Conservation (phyloP, 1,140 invertebrate species). For the Pinna nobilis region DNA sequence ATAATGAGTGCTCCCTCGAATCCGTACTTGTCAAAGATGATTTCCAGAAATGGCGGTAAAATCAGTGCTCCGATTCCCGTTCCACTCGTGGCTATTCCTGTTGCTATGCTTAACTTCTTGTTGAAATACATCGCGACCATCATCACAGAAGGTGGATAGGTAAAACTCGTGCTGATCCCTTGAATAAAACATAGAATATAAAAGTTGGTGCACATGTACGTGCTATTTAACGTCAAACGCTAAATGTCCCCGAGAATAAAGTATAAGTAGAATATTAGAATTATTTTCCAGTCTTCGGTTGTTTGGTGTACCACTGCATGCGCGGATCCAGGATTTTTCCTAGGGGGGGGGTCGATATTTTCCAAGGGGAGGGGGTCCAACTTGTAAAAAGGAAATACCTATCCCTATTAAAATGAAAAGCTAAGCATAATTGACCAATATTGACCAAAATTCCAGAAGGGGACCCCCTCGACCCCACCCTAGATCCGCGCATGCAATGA, state of each 20-base stretch:
- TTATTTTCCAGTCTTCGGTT: no score
- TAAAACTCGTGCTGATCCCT: conserved; percentile 69
- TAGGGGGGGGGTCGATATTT: no score
- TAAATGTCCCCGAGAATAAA: not conserved
- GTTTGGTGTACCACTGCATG: no score
- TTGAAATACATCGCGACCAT: conserved; percentile 69
- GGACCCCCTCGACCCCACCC: no score
- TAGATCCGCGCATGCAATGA: no score
- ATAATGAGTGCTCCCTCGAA: conserved; percentile 44
- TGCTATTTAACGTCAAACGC: not conserved
- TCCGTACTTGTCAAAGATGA: conserved; percentile 51
- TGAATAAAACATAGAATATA: conserved; percentile 17
- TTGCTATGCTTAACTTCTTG: conserved; percentile 62
- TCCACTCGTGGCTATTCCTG: conserved; percentile 70
- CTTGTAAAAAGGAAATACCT: no score
- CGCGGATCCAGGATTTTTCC: no score
- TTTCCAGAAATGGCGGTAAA: conserved; percentile 66
- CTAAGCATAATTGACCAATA: no score
- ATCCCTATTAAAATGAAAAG: no score
- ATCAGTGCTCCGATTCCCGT: conserved; percentile 70
- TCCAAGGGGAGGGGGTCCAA: no score
- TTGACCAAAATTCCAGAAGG: no score
- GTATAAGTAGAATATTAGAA: not conserved
- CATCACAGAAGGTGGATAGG: conserved; percentile 68
- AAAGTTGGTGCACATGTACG: not conserved